phyloP scores from a whole-genome alignment of 2,888 invertebrate genomes.

The Portevinia maculata region DNA sequence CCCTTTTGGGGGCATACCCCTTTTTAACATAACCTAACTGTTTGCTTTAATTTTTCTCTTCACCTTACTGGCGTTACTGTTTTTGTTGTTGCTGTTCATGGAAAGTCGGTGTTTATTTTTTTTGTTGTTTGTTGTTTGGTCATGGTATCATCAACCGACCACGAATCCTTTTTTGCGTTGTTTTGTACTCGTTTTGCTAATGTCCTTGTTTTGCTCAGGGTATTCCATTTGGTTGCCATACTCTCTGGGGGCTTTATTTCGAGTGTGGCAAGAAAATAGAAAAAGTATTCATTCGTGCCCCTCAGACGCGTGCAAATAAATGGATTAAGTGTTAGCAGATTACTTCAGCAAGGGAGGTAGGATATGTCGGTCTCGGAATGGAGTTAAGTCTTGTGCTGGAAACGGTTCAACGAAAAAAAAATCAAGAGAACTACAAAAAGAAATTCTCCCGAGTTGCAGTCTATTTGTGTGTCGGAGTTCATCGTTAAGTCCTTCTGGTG shows the following conservation, averaged over 20 bases:
- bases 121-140: constrained; percentile 60
- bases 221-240: constrained; percentile 46
- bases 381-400: constrained; percentile 51
- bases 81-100: constrained; percentile 1
- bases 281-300: constrained; percentile 48
- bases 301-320: constrained; percentile 69
- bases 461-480: constrained; percentile 40
- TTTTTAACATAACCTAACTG: too few species aligned
- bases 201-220: constrained; percentile 29
- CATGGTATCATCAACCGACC: constrained; percentile 67
- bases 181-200: constrained; percentile 16
- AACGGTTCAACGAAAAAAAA: constrained; percentile 16
- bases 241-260: constrained; percentile 45
- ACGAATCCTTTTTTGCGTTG: constrained; percentile 46
- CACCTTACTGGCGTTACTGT: constrained; percentile 17
- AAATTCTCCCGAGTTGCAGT: constrained; percentile 22
- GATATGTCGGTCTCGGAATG: constrained; percentile 18
- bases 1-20: too few species aligned
- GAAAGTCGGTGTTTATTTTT: constrained; percentile 52
- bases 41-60: constrained; percentile 41
- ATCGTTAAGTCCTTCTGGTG: constrained; percentile 44
- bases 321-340: constrained; percentile 71
- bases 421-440: background rate
- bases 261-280: constrained; percentile 10
- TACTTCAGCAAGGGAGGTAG: constrained; percentile 44